Base-by-base conservation (phyloP, 2,888 invertebrate genomes). In the Automeris io region DNA sequence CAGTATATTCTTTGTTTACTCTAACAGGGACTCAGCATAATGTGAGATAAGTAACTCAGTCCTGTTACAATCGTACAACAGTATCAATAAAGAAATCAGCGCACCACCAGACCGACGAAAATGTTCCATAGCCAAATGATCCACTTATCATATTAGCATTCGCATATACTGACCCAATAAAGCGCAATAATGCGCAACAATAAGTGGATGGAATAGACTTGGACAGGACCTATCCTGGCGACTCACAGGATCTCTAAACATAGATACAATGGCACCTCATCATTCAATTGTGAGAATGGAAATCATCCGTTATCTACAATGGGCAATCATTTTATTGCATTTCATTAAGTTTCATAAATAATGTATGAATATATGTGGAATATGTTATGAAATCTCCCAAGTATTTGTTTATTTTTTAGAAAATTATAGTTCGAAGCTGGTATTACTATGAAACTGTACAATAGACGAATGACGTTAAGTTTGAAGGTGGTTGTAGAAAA, bases 241-340 rank as follows among this genome's bases (percentile, higher is more conserved):
- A 75, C 65, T 56, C 62, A 76, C 83, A 83, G 85, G 86, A 85
- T 70, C 83, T 85, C 86, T 85, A 85, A 83, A 83, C 83, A 81
- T 85, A 81, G 83, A 70, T 75, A 83, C 85, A 85, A 85, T 81
- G 71, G 77, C 41, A 66, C 44, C 71, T 71, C 70, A 86, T 85
- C 83, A 86, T 85, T 74, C 86, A 85, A 86, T 86, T 86, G 83
- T 75, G 62, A 55, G 60, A 49, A 65, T 80, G 81, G 80, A 79
- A 80, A 79, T 70, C 67, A 77, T 53, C 73, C 70, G 72, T 76
- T 75, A 79, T 71, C 76, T 73, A 77, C 79, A 82, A 83, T 80
- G 74, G 61, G 45, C 57, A 57, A 60, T 61, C 65, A 60, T 61
- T 57, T 54, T 54, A 62, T 73, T 83, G 81, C 80, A 83, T 80